phyloP scores from a whole-genome alignment of 2,113 vertebrate species.

The Turdus rufiventris region DNA sequence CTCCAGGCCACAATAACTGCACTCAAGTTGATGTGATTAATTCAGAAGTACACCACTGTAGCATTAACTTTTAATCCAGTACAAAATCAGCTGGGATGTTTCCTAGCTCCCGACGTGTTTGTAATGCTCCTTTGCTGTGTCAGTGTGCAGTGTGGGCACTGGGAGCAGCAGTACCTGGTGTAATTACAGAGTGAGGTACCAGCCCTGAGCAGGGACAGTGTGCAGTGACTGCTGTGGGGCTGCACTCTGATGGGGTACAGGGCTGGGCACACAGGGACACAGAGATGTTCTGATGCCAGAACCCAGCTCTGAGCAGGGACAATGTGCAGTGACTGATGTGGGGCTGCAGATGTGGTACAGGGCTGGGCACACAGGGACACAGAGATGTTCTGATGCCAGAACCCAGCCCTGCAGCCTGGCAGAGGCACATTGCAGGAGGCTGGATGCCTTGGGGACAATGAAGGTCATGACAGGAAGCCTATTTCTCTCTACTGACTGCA shows the following conservation, averaged over 20 bases:
- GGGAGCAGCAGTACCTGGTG: background rate
- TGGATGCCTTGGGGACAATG: background rate
- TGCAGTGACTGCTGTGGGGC: background rate
- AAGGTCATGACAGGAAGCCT: background rate
- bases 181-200: background rate
- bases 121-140: background rate
- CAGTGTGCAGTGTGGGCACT: background rate
- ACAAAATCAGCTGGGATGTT: background rate
- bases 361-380: too few species aligned
- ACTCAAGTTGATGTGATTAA: constrained; percentile 23
- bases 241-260: background rate
- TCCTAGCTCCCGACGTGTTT: background rate
- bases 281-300: background rate
- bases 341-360: too few species aligned
- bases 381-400: background rate
- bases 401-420: background rate
- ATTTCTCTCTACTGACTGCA: constrained; percentile 25
- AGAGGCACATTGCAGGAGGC: background rate
- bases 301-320: background rate
- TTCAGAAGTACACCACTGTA: background rate
- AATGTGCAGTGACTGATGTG: too few species aligned
- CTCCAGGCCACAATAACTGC: constrained; percentile 29
- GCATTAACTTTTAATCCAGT: constrained; percentile 18
- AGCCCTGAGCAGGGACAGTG: fast-evolving
- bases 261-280: background rate